phyloP scores from a whole-genome alignment of 2,888 invertebrate genomes.

The Zeuzera pyrina region DNA sequence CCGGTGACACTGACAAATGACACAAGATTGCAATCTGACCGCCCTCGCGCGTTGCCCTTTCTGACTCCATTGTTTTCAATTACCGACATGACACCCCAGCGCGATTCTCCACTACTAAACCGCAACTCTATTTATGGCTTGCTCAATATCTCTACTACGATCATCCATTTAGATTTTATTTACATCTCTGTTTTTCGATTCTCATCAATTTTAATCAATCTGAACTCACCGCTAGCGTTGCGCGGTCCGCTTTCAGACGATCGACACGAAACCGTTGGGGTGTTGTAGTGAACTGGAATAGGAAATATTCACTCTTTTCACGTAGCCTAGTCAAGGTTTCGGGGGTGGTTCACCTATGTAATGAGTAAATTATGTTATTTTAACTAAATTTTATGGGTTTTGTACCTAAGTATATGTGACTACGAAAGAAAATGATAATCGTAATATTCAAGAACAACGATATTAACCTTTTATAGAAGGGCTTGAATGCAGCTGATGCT shows the following conservation, averaged over 20 bases:
- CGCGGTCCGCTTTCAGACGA: constrained; percentile 76
- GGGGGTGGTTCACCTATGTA: constrained; percentile 5
- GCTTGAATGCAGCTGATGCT: constrained; percentile 84
- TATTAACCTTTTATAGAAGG: constrained; percentile 90
- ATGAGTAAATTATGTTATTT: constrained; percentile 1
- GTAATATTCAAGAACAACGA: constrained; percentile 4
- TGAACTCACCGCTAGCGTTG: constrained; percentile 49
- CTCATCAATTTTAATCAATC: constrained; percentile 49
- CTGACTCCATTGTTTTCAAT: constrained; percentile 71
- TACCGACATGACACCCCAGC: constrained; percentile 65
- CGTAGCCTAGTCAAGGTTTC: constrained; percentile 24
- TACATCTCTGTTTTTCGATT: constrained; percentile 28
- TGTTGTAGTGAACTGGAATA: constrained; percentile 78
- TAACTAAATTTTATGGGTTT: background rate
- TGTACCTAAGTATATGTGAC: too few species aligned
- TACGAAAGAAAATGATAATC: too few species aligned
- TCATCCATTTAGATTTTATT: constrained; percentile 55
- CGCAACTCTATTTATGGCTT: constrained; percentile 57
- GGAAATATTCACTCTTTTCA: constrained; percentile 54
- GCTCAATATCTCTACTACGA: constrained; percentile 54
- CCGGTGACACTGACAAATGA: constrained; percentile 84
- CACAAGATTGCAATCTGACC: constrained; percentile 81
- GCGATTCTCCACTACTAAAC: constrained; percentile 50
- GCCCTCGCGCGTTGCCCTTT: constrained; percentile 60
- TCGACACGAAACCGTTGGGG: constrained; percentile 83